Conservation (phyloP, 64 coral and sea anemone species). For the Stichodactyla helianthus region DNA sequence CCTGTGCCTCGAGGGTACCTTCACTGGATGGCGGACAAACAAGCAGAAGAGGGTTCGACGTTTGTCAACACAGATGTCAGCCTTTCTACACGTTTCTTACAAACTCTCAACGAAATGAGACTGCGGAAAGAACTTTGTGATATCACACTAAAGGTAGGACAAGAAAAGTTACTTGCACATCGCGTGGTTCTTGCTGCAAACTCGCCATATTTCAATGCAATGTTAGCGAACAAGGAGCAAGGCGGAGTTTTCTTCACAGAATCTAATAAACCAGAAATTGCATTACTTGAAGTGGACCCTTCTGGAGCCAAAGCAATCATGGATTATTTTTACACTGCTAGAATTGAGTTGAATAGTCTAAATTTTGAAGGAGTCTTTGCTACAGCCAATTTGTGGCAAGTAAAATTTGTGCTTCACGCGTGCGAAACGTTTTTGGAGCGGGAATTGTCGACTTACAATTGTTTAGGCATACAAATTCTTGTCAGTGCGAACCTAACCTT, state of each 20-base stretch:
- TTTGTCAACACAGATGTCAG: not conserved
- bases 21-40: not conserved
- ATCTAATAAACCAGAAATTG: slow-evolving; percentile 30
- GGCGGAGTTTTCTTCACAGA: slow-evolving; percentile 26
- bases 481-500: slow-evolving; percentile 19
- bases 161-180: slow-evolving; percentile 50
- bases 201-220: slow-evolving; percentile 81
- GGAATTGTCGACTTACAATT: slow-evolving; percentile 36
- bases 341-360: slow-evolving; percentile 38
- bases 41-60: not conserved
- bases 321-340: slow-evolving; percentile 55
- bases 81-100: slow-evolving; percentile 38
- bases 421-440: slow-evolving; percentile 49
- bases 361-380: slow-evolving; percentile 57
- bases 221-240: slow-evolving; percentile 34
- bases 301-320: slow-evolving; percentile 41
- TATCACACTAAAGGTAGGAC: slow-evolving; percentile 43
- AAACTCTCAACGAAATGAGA: slow-evolving; percentile 57
- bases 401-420: slow-evolving; percentile 33
- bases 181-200: slow-evolving; percentile 68
- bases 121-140: slow-evolving; percentile 42
- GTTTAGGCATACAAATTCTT: slow-evolving; percentile 49
- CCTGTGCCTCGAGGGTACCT: not conserved
- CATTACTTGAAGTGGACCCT: slow-evolving; percentile 40
- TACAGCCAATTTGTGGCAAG: slow-evolving; percentile 65